phyloP scores from a whole-genome alignment of 2,113 vertebrate genomes.

The Spea bombifrons region DNA sequence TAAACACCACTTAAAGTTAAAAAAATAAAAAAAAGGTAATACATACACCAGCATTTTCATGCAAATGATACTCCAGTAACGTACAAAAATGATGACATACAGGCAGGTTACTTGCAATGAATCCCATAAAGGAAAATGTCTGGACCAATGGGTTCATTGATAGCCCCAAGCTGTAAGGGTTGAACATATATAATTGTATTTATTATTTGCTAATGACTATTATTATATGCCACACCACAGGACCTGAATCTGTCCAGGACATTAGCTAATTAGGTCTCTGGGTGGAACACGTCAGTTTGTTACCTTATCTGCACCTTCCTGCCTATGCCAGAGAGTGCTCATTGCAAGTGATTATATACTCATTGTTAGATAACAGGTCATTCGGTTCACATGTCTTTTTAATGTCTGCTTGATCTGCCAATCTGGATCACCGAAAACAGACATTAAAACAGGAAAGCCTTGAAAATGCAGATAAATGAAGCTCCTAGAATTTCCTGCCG shows the following conservation, averaged over 20 bases:
- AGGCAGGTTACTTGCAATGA: too few relatives aligned
- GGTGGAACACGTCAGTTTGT: conserved; percentile 26
- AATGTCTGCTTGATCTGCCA: conserved; percentile 24
- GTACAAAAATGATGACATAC: too few relatives aligned
- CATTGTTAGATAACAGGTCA: conserved; percentile 16
- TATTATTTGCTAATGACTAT: conserved; percentile 26
- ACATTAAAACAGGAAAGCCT: not conserved
- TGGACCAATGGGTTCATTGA: too few relatives aligned
- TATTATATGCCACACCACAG: conserved; percentile 15
- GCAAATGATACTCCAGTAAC: too few relatives aligned
- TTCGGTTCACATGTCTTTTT: conserved; percentile 25
- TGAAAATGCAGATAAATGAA: too few relatives aligned
- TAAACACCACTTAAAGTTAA: too few relatives aligned
- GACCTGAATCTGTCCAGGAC: conserved; percentile 11
- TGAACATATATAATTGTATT: not conserved
- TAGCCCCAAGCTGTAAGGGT: too few relatives aligned
- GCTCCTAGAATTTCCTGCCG: too few relatives aligned
- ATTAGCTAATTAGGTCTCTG: conserved; percentile 37
- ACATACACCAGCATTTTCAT: too few relatives aligned
- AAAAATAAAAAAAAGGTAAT: too few relatives aligned
- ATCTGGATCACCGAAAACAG: not conserved
- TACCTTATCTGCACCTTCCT: conserved; percentile 39
- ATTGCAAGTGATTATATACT: conserved; percentile 30
- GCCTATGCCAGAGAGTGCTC: conserved; percentile 6
- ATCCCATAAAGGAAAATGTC: too few relatives aligned